phyloP scores from a whole-genome alignment of 2,888 invertebrate species.

The Panorpa germanica region DNA sequence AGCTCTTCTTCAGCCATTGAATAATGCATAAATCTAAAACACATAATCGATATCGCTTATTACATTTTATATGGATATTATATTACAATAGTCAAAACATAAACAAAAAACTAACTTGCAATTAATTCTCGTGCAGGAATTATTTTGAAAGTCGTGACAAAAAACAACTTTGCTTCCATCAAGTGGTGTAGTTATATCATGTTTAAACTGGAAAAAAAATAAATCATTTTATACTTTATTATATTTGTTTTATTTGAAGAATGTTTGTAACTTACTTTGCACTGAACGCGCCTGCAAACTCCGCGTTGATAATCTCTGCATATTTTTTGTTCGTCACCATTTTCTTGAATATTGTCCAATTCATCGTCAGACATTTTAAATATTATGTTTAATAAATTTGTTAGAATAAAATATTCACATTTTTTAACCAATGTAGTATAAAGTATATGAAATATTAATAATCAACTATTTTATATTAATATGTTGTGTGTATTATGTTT shows the following conservation, averaged over 20 bases:
- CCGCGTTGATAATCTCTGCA: slow-evolving; percentile 38
- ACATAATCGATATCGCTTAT: slow-evolving; percentile 1
- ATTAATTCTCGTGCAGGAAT: slow-evolving; percentile 47
- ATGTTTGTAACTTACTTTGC: slow-evolving; percentile 12
- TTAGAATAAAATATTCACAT: too few relatives aligned
- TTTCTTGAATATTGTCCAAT: neutral
- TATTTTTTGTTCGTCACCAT: slow-evolving; percentile 16
- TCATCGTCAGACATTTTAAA: too few relatives aligned
- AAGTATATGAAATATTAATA: too few relatives aligned
- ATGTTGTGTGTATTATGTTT: too few relatives aligned
- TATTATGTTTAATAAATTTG: too few relatives aligned
- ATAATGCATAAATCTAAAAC: slow-evolving; percentile 51
- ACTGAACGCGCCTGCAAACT: slow-evolving; percentile 24
- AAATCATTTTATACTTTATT: slow-evolving; percentile 6
- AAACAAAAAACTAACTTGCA: slow-evolving; percentile 28
- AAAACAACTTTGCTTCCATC: slow-evolving; percentile 25
- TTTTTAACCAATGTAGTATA: too few relatives aligned
- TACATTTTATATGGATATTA: neutral
- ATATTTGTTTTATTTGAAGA: too few relatives aligned
- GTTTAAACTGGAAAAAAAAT: slow-evolving; percentile 14
- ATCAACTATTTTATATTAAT: too few relatives aligned
- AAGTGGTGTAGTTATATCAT: slow-evolving; percentile 15
- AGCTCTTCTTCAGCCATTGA: slow-evolving; percentile 56
- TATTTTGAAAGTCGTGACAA: slow-evolving; percentile 54
- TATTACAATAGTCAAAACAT: slow-evolving; percentile 1